phyloP scores from a whole-genome alignment of 2,797 vertebrate genomes.

The Cichlasoma orientale region DNA sequence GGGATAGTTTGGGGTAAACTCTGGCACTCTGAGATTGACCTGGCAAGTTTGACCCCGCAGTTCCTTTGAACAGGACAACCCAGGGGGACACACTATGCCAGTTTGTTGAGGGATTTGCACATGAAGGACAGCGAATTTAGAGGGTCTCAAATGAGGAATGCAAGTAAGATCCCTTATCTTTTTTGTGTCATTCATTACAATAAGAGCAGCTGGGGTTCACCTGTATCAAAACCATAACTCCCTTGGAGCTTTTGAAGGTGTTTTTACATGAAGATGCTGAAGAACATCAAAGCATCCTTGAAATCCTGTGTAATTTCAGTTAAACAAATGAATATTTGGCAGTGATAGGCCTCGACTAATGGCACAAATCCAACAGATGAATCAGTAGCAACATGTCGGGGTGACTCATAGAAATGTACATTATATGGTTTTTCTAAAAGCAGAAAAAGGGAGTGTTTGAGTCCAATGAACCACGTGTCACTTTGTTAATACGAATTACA shows the following conservation, averaged over 20 bases:
- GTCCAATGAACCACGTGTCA: constrained; percentile 20
- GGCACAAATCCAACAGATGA: constrained; percentile 11
- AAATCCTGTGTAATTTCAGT: constrained; percentile 29
- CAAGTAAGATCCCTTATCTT: constrained; percentile 39
- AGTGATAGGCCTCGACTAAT: neutral
- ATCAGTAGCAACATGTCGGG: constrained; percentile 1
- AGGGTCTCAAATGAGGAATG: constrained; percentile 41
- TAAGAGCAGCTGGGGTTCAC: constrained; percentile 54
- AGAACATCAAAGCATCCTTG: constrained; percentile 50
- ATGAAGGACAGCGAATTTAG: constrained; percentile 67
- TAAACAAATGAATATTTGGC: constrained; percentile 20
- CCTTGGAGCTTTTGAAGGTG: constrained; percentile 14
- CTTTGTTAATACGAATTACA: constrained; percentile 15
- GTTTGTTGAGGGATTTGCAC: constrained; percentile 73
- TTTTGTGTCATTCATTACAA: constrained; percentile 39
- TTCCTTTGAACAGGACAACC: constrained; percentile 75
- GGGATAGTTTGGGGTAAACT: constrained; percentile 67
- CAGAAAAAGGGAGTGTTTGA: constrained; percentile 20
- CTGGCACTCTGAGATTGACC: constrained; percentile 71
- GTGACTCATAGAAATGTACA: constrained; percentile 22
- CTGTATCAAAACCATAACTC: constrained; percentile 12
- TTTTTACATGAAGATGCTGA: constrained; percentile 32
- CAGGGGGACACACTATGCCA: constrained; percentile 62
- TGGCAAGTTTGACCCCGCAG: constrained; percentile 67
- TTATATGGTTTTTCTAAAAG: constrained; percentile 30